These are phyloP conservation scores for Brenthis ino DNA, from an alignment of 2,888 invertebrate species.

Conservation along the genomic window DNA sequence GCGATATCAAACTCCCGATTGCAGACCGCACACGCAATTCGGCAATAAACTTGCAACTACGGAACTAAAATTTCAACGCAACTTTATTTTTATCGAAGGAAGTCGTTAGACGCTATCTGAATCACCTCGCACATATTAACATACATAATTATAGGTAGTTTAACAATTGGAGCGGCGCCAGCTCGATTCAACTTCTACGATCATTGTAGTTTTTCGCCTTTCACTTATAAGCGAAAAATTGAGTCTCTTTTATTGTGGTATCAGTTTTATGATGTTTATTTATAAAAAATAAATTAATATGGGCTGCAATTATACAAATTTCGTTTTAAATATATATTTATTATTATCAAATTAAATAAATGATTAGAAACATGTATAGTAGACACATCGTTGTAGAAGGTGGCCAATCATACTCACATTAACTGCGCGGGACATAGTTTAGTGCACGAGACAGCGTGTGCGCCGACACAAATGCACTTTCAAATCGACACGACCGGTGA, in stretches of 20 bases:
- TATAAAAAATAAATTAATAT: too few species aligned
- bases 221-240: constrained; percentile 64
- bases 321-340: too few species aligned
- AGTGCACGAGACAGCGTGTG: too few species aligned
- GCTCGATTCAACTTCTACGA: constrained; percentile 67
- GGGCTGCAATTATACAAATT: too few species aligned
- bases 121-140: constrained; percentile 78
- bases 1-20: constrained; percentile 70
- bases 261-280: background rate
- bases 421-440: too few species aligned
- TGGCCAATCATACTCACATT: too few species aligned
- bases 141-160: constrained; percentile 81
- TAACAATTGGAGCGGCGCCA: constrained; percentile 75
- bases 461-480: too few species aligned
- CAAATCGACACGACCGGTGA: too few species aligned
- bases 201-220: constrained; percentile 72
- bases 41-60: constrained; percentile 77
- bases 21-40: constrained; percentile 73
- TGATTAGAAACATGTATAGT: too few species aligned
- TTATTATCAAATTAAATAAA: too few species aligned
- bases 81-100: constrained; percentile 81
- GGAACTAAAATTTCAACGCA: constrained; percentile 82
- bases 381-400: too few species aligned
- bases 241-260: constrained; percentile 47
- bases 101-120: constrained; percentile 81